A percentile compares a stretch with the other conserved stretches of the same genome.
These are phyloP conservation scores for Decapterus maruadsi DNA, from an alignment of 2,797 vertebrate genomes.

Conservation along the genomic window DNA sequence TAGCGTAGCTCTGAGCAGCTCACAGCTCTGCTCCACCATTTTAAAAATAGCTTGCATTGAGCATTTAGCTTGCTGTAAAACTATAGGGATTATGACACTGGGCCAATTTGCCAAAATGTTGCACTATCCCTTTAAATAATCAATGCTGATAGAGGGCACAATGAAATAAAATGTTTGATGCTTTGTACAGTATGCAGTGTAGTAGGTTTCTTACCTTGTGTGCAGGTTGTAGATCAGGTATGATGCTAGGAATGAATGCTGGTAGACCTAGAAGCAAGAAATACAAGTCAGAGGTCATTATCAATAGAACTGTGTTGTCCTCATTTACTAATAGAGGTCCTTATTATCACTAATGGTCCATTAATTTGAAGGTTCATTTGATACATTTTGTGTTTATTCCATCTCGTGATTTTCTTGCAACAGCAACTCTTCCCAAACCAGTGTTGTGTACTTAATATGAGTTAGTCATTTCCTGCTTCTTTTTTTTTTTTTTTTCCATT, in stretches of 20 bases:
- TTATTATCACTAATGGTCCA: neutral
- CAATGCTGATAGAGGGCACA: neutral
- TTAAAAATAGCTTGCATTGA: no score
- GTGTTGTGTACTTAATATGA: neutral
- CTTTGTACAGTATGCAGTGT: no score
- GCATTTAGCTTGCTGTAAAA: no score
- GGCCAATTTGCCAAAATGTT: no score
- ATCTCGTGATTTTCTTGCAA: neutral
- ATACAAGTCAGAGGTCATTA: neutral
- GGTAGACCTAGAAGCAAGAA: slow-evolving; percentile 74
- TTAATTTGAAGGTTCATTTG: no score
- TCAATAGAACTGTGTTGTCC: neutral
- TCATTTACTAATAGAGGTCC: neutral
- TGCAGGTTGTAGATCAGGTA: slow-evolving; percentile 85
- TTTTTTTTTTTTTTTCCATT: neutral
- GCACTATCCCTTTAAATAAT: no score
- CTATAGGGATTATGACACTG: no score
- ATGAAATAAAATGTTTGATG: neutral
- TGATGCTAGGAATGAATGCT: slow-evolving; percentile 81
- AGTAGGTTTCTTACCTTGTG: slow-evolving; percentile 73
- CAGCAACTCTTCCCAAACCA: no score
- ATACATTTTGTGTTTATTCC: no score
- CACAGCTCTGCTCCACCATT: no score
- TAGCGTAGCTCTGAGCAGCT: no score
- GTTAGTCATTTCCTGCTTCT: neutral